These are phyloP conservation scores for Eurytoma adleriae DNA, from an alignment of 2,888 invertebrate genomes.

Conservation along the genomic window DNA sequence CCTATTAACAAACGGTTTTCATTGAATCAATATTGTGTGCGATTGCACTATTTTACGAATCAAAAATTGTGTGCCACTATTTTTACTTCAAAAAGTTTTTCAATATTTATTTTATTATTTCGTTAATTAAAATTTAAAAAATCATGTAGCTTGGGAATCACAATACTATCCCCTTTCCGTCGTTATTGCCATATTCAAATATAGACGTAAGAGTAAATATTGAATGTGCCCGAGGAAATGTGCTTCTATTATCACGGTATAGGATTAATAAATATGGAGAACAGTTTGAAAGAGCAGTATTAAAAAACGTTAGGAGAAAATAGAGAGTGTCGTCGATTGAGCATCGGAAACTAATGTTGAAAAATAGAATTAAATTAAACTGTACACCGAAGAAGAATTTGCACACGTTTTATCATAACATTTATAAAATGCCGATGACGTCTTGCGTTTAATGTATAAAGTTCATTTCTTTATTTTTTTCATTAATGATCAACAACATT, in stretches of 20 bases:
- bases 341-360: slow-evolving; percentile 32
- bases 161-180: neutral
- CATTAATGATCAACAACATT: slow-evolving; percentile 49
- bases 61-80: slow-evolving; percentile 33
- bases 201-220: neutral
- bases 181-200: neutral
- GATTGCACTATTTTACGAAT: slow-evolving; percentile 25
- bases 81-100: slow-evolving; percentile 36
- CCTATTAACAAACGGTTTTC: slow-evolving; percentile 31
- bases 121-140: neutral
- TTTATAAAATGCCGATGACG: slow-evolving; percentile 51
- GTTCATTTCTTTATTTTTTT: slow-evolving; percentile 11
- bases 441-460: slow-evolving; percentile 37
- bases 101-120: slow-evolving; percentile 13
- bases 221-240: slow-evolving; percentile 5
- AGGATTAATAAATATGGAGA: slow-evolving; percentile 49
- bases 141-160: slow-evolving; percentile 31
- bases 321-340: slow-evolving; percentile 44
- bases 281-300: slow-evolving; percentile 48
- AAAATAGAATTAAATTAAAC: slow-evolving; percentile 22
- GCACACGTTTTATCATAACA: slow-evolving; percentile 43
- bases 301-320: slow-evolving; percentile 42
- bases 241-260: slow-evolving; percentile 34
- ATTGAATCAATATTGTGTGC: slow-evolving; percentile 23
- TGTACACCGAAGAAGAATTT: slow-evolving; percentile 34